phyloP scores from a whole-genome alignment of 2,113 vertebrate genomes.

The Beaufortia kweichowensis region DNA sequence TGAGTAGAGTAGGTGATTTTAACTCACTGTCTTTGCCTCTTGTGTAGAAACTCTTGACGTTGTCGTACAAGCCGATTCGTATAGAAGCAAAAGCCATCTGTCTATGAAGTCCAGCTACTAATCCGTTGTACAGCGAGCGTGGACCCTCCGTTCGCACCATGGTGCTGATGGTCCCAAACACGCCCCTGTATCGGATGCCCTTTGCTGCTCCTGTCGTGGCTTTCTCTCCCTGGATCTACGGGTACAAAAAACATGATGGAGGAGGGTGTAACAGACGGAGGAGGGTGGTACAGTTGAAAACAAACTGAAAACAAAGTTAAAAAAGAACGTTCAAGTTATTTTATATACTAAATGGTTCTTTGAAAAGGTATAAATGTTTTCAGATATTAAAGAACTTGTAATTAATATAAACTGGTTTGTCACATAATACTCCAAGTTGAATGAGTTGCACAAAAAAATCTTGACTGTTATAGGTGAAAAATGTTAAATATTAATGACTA shows the following conservation, averaged over 20 bases:
- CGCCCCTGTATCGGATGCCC: constrained; percentile 77
- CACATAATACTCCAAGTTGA: not conserved
- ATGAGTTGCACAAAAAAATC: too few relatives aligned
- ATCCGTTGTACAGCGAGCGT: constrained; percentile 79
- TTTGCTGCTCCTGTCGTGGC: constrained; percentile 51
- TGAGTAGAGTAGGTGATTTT: too few relatives aligned
- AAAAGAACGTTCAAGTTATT: too few relatives aligned
- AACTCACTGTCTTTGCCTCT: constrained; percentile 77
- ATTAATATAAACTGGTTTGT: too few relatives aligned
- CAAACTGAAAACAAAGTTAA: too few relatives aligned
- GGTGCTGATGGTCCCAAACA: constrained; percentile 82
- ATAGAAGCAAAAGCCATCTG: constrained; percentile 84
- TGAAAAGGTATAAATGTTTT: not conserved
- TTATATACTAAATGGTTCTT: not conserved
- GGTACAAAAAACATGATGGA: not conserved
- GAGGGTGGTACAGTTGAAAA: too few relatives aligned
- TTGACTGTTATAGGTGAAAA: too few relatives aligned
- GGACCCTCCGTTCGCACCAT: constrained; percentile 81
- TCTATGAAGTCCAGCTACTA: constrained; percentile 82
- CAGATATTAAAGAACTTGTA: not conserved
- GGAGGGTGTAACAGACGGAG: too few relatives aligned
- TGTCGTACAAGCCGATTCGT: constrained; percentile 85
- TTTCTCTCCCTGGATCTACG: constrained; percentile 82
- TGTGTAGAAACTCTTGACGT: constrained; percentile 77
- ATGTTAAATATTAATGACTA: not conserved